Evolutionary conservation across 2,113 vertebrate genomes (phyloP), one percentile per base, ranked within the genome.

Genomic region (Catharus minimus): DNA sequence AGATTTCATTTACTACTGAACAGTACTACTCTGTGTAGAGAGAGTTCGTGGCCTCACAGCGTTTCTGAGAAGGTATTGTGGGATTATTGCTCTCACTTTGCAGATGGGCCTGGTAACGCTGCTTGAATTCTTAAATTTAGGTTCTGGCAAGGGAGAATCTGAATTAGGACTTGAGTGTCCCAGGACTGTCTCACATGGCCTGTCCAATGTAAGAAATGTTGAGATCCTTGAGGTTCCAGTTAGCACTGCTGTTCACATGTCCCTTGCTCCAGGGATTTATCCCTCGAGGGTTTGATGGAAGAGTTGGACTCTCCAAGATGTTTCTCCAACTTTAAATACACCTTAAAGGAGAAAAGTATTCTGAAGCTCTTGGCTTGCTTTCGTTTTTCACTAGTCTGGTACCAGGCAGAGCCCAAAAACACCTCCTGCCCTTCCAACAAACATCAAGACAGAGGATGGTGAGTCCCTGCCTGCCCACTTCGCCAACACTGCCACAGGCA

Each of bases 1-100:
- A 93, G 92, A 93, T 95, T 95, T 96, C 88, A 95, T 96, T 96
- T 95, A 91, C 89, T 96, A 93, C 93, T 79, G 93, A 96, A 95
- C 93, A 89, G 91, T 95, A 93, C 88, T 91, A 95, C 73, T 94
- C 92, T 93, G 92, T 95, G 86, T 36, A 81, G 93, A 89, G 76
- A 90, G 92, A 92, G 95, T 88, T 94, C 88, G 86, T 79, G 94
- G 88, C 88, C 94, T 86, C 6, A 0, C 66, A 88, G 55, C 7
- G 0, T 87, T 96, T 94, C 81, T 92, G 77, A 90, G 86, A 90
- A 94, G 88, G 90, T 92, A 89, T 90, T 95, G 92, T 94, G 67
- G 78, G 67, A 95, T 95, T 94, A 82, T 93, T 95, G 75, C 84
- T 93, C 93, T 89, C 90, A 85, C 81, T 93, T 95, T 91, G 89